phyloP scores from a whole-genome alignment of 2,113 vertebrate species.

The Acanthisitta chloris region DNA sequence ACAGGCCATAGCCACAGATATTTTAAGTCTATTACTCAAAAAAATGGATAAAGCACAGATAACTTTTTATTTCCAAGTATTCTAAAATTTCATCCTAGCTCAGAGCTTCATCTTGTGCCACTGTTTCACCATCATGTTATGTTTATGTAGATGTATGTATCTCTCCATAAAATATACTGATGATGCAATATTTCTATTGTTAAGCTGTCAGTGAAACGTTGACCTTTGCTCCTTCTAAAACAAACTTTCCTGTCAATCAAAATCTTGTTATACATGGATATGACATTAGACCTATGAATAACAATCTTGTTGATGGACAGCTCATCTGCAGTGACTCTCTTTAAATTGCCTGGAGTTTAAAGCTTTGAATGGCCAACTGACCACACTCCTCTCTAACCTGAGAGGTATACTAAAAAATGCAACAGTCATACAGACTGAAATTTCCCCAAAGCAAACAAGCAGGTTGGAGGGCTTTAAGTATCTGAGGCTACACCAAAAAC shows the following conservation, averaged over 20 bases:
- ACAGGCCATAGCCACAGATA: not conserved
- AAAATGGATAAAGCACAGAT: not conserved
- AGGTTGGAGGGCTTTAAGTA: not conserved
- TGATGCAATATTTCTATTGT: slow-evolving; percentile 66
- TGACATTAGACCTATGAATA: slow-evolving; percentile 44
- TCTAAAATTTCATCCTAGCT: not conserved
- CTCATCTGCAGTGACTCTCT: not conserved
- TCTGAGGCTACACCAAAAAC: not conserved
- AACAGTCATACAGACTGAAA: not conserved
- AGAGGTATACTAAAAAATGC: not conserved
- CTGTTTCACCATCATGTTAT: not conserved
- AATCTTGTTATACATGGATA: slow-evolving; percentile 49
- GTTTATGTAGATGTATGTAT: slow-evolving; percentile 46
- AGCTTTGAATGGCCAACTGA: not conserved
- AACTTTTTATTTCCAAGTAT: not conserved
- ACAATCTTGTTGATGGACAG: slow-evolving; percentile 53
- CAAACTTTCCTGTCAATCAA: slow-evolving; percentile 68
- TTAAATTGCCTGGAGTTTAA: slow-evolving; percentile 21
- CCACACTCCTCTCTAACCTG: not conserved
- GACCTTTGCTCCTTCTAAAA: slow-evolving; percentile 61
- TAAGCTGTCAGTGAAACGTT: slow-evolving; percentile 34
- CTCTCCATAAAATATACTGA: slow-evolving; percentile 31
- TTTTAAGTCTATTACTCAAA: not conserved
- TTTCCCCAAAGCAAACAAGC: not conserved
- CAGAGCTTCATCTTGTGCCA: not conserved